These are phyloP conservation scores for Drosophila fulvimacula DNA, from an alignment of 2,888 invertebrate species.

Conservation along the genomic window DNA sequence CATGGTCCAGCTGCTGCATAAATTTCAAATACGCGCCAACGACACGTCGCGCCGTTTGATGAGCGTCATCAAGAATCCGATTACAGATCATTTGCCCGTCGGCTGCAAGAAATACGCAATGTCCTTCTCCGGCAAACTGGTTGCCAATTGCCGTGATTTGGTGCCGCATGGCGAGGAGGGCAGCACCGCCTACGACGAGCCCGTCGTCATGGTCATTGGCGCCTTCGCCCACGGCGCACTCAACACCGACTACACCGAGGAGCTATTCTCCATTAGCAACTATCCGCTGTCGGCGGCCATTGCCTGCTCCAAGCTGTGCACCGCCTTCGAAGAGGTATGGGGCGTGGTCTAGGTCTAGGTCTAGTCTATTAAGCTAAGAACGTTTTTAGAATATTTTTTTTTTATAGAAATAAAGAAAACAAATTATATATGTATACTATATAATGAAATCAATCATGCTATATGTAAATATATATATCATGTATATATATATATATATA, in stretches of 20 bases:
- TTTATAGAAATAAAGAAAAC: not conserved
- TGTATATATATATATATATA: not conserved
- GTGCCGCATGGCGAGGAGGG: slow-evolving; percentile 87
- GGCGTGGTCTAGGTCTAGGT: slow-evolving; percentile 85
- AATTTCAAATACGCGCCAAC: slow-evolving; percentile 95
- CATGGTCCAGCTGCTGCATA: slow-evolving; percentile 98
- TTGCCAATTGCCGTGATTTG: slow-evolving; percentile 89
- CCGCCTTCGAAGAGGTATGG: slow-evolving; percentile 98
- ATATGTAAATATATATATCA: too few species aligned
- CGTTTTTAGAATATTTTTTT: slow-evolving; percentile 10
- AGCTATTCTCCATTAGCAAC: slow-evolving; percentile 95
- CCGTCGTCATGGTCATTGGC: slow-evolving; percentile 95
- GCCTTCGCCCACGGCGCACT: slow-evolving; percentile 99
- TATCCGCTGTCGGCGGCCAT: slow-evolving; percentile 98
- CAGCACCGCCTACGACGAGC: slow-evolving; percentile 89
- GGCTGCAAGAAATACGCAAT: slow-evolving; percentile 95
- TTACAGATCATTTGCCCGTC: slow-evolving; percentile 96
- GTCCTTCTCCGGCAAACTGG: slow-evolving; percentile 93
- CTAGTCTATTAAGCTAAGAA: slow-evolving; percentile 4
- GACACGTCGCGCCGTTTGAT: slow-evolving; percentile 95
- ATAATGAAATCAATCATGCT: not conserved
- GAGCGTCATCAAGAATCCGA: slow-evolving; percentile 98
- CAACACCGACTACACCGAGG: slow-evolving; percentile 94
- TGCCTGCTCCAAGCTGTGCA: slow-evolving; percentile 97
- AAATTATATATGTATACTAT: not conserved